phyloP scores from a whole-genome alignment of 2,113 vertebrate species.

The Elachura formosa region DNA sequence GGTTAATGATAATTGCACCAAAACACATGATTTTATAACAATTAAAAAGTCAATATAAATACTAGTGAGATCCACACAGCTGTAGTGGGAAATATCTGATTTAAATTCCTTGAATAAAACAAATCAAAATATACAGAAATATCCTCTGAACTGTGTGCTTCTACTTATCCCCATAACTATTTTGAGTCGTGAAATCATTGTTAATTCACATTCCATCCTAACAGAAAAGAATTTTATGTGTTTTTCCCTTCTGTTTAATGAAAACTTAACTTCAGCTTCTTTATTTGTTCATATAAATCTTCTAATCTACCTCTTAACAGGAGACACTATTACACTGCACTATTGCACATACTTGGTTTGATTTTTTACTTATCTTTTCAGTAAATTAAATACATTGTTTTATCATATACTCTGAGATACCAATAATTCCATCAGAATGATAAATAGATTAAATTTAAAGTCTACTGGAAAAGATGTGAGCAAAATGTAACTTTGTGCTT shows the following conservation, averaged over 20 bases:
- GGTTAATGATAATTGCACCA: slow-evolving; percentile 70
- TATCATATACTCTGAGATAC: not conserved
- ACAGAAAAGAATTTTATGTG: not conserved
- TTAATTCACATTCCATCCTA: not conserved
- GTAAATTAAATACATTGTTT: not conserved
- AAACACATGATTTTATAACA: slow-evolving; percentile 69
- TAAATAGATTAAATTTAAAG: not conserved
- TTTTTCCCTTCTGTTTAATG: not conserved
- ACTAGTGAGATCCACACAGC: slow-evolving; percentile 33
- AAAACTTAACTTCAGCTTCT: not conserved
- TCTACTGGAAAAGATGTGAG: not conserved
- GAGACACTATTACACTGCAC: not conserved
- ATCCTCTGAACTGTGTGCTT: not conserved
- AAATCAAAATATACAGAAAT: not conserved
- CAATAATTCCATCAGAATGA: not conserved
- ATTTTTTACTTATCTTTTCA: not conserved
- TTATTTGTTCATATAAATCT: not conserved
- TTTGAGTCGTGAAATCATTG: not conserved
- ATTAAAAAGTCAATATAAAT: slow-evolving; percentile 67
- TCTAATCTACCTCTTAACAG: not conserved
- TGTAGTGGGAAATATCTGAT: slow-evolving; percentile 13
- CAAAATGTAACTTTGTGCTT: not conserved
- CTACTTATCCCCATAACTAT: not conserved
- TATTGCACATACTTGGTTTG: not conserved
- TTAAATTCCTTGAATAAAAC: slow-evolving; percentile 4